Conservation (phyloP, 2,113 vertebrate species). For the Neoarius graeffei region DNA sequence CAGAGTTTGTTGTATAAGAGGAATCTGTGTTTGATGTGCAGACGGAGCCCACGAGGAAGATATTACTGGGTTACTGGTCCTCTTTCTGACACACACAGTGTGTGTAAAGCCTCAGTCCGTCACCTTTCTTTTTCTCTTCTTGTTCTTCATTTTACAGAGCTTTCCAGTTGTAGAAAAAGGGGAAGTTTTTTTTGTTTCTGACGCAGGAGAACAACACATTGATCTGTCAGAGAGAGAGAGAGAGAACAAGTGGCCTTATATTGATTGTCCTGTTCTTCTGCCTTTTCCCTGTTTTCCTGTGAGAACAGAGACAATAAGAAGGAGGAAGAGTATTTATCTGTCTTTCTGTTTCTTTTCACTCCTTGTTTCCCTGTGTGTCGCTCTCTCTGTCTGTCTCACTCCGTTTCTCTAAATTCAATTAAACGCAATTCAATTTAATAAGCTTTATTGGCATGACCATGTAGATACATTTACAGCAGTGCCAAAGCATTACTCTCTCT, state of each 20-base stretch:
- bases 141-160: not conserved
- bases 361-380: not conserved
- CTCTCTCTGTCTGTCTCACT: not conserved
- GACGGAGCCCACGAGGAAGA: not conserved
- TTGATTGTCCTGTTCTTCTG: conserved; percentile 1
- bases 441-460: not conserved
- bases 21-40: not conserved
- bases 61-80: not conserved
- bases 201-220: conserved; percentile 6
- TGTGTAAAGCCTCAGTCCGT: not conserved
- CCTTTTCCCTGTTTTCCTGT: not conserved
- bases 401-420: not conserved
- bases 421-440: not conserved
- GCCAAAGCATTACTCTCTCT: not conserved
- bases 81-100: not conserved
- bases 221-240: not conserved
- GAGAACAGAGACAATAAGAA: no score
- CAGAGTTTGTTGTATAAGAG: no score
- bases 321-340: no score
- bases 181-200: not conserved
- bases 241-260: not conserved
- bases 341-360: not conserved
- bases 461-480: not conserved
- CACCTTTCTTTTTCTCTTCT: not conserved
- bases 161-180: not conserved